Conservation (phyloP, 2,797 vertebrate species). For the Rhinichthys osculus region DNA sequence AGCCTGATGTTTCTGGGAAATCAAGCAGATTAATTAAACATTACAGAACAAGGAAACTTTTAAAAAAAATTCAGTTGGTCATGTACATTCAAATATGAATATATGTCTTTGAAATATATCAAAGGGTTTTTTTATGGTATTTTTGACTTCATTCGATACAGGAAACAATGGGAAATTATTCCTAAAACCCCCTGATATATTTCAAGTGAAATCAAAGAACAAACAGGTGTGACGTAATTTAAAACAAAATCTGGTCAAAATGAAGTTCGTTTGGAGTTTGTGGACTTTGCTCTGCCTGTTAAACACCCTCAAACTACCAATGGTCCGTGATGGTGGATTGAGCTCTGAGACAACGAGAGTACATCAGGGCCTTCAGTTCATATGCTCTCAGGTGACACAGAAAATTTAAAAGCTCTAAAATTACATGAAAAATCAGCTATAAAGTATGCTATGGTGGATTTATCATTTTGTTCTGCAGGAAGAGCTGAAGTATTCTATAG, state of each 20-base stretch:
- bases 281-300: neutral
- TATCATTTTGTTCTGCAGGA: slow-evolving; percentile 7
- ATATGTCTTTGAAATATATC: neutral
- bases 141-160: neutral
- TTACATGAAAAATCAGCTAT: neutral
- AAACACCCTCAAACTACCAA: neutral
- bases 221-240: neutral
- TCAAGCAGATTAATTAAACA: slow-evolving; percentile 13
- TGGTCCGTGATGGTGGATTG: neutral
- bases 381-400: neutral
- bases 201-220: neutral
- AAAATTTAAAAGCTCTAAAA: neutral
- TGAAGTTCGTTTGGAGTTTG: neutral
- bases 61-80: neutral
- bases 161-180: neutral
- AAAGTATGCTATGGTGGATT: neutral
- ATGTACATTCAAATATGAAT: too few relatives aligned
- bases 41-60: neutral
- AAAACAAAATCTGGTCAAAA: neutral
- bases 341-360: neutral
- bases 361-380: neutral
- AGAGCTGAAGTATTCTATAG: slow-evolving; percentile 4
- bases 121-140: neutral
- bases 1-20: neutral
- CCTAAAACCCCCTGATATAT: neutral